Conservation (phyloP, 1,140 invertebrate species). For the Elysia chlorotica region DNA sequence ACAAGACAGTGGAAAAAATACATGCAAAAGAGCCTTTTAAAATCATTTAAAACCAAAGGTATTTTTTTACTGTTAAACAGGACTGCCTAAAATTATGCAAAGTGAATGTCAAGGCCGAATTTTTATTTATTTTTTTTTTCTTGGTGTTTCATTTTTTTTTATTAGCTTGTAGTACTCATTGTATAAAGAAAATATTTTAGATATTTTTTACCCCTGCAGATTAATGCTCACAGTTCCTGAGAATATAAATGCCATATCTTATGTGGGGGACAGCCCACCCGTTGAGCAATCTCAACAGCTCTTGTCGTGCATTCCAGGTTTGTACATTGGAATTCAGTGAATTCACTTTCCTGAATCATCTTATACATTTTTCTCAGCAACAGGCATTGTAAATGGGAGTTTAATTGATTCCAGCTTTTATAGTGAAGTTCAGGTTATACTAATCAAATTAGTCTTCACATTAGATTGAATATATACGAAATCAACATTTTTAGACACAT, state of each 20-base stretch:
- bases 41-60: too few species aligned
- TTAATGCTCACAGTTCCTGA: conserved; percentile 18
- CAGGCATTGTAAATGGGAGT: too few species aligned
- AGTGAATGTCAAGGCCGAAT: too few species aligned
- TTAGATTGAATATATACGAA: neutral
- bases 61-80: too few species aligned
- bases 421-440: neutral
- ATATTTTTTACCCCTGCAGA: too few species aligned
- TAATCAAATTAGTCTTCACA: neutral
- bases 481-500: neutral
- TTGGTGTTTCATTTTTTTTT: too few species aligned
- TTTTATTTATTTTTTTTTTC: too few species aligned
- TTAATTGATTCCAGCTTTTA: neutral
- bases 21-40: too few species aligned
- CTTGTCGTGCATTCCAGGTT: conserved; percentile 9
- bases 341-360: neutral
- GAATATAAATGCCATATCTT: conserved; percentile 5
- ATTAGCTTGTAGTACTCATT: too few species aligned
- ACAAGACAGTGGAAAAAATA: too few species aligned
- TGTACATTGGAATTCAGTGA: neutral
- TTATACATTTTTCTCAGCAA: neutral
- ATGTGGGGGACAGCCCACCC: conserved; percentile 2
- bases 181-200: too few species aligned
- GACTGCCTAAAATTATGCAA: too few species aligned
- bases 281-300: neutral